Conservation (phyloP, 2,797 vertebrate species). For the Poeciliopsis presidionis region DNA sequence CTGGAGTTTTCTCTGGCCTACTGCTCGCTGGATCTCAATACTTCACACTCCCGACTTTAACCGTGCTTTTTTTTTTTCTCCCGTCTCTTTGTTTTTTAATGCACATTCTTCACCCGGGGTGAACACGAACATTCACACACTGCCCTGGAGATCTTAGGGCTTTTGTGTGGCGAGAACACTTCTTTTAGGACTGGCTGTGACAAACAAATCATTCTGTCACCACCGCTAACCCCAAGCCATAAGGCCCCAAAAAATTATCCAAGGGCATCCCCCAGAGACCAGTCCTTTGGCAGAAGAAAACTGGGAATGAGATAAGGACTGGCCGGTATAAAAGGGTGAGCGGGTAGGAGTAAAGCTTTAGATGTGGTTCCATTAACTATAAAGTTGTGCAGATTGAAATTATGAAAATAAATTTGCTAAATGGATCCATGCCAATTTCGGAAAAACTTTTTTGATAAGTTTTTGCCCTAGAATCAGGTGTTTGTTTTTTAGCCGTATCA, state of each 20-base stretch:
- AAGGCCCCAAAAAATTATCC: constrained; percentile 34
- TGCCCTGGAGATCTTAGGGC: constrained; percentile 40
- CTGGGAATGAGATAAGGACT: constrained; percentile 65
- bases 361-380: too few species aligned
- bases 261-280: constrained; percentile 50
- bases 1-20: constrained; percentile 83
- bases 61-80: constrained; percentile 26
- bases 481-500: too few species aligned
- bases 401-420: too few species aligned
- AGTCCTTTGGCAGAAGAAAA: constrained; percentile 51
- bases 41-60: constrained; percentile 64
- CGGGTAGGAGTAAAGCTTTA: constrained; percentile 40
- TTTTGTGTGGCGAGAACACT: constrained; percentile 50
- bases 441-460: too few species aligned
- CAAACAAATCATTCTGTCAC: constrained; percentile 66
- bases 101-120: constrained; percentile 53
- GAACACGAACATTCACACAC: constrained; percentile 29
- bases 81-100: neutral
- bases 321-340: constrained; percentile 26
- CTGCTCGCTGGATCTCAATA: constrained; percentile 51
- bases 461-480: too few species aligned
- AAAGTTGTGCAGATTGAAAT: too few species aligned
- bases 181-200: constrained; percentile 43
- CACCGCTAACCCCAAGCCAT: constrained; percentile 45
- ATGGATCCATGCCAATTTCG: too few species aligned